Conservation (phyloP, 2,888 invertebrate species). For the Lepidocyrtinus sp. region DNA sequence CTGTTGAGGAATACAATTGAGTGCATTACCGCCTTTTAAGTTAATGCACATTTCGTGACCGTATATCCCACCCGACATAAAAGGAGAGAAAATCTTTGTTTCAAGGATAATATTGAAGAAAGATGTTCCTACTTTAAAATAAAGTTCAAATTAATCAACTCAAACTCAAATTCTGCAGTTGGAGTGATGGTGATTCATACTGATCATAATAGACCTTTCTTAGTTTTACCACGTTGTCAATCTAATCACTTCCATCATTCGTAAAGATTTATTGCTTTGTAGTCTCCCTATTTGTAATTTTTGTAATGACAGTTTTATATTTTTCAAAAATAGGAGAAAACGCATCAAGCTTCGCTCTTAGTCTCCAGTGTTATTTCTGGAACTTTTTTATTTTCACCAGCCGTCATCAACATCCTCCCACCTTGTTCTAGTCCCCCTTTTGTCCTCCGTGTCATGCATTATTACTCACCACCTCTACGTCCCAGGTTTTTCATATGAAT, state of each 20-base stretch:
- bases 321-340: neutral
- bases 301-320: neutral
- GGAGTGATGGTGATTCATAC: constrained; percentile 42
- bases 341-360: too few relatives aligned
- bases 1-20: constrained; percentile 1
- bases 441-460: constrained; percentile 33
- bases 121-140: too few relatives aligned
- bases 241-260: constrained; percentile 48
- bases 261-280: constrained; percentile 47
- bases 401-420: neutral
- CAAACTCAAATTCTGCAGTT: neutral
- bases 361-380: too few relatives aligned
- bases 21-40: constrained; percentile 1
- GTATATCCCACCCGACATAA: too few relatives aligned
- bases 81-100: too few relatives aligned
- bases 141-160: too few relatives aligned
- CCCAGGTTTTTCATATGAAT: constrained; percentile 31
- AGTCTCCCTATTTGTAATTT: constrained; percentile 41
- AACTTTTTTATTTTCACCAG: neutral
- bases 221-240: too few relatives aligned
- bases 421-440: constrained; percentile 30
- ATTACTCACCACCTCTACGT: constrained; percentile 41
- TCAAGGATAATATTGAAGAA: too few relatives aligned
- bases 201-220: too few relatives aligned
- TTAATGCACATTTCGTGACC: neutral